Base-by-base conservation (phyloP, 64 coral and sea anemone genomes). In the Porites australiensis region DNA sequence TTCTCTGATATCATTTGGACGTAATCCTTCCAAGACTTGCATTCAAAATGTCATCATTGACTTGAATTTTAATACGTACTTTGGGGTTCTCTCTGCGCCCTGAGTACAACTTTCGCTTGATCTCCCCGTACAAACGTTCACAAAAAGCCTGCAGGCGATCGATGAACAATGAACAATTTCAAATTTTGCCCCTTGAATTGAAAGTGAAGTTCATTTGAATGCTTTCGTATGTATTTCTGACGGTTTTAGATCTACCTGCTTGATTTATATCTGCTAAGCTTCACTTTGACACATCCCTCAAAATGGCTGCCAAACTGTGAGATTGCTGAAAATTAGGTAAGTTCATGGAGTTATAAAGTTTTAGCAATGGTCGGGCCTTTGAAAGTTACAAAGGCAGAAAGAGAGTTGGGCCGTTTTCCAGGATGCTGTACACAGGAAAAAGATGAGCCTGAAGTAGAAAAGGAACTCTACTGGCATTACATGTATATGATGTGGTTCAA, bases 291-390 rank as follows among this genome's bases (percentile, higher is more conserved):
- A 44, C 60, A 7, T 61, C 77, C 77, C 77, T 80, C 22, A 80
- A 45, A 80, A 62, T 61, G 54, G 77, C 55, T 54, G 77, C 55
- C 53, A 80, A 80, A 80, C n/a, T 62, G 60, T 54, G 77, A 80
- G 53, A 80, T 80, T 80, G 77, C 53, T 52, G 77, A 80, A 80
- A 80, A 80, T 80, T 44, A 80, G 55, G 55, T 80, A 80, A 62
- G 77, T 80, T 80, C 77, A 59, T 52, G 77, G 77, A 80, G 53
- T 80, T 80, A 44, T 80, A 62, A 80, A 80, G 55, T 80, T 80
- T 80, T 80, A 7, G 57, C 37, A 80, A 37, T 0, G 27, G 27
- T 37, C 27, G 27, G 27, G 27, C 27, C 27, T n/a, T n/a, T n/a
- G n/a, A n/a, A n/a, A n/a, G n/a, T n/a, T n/a, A n/a, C n/a, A n/a